These are phyloP conservation scores for Oscheius sp. DNA, from an alignment of 2,888 invertebrate species.

Conservation along the genomic window DNA sequence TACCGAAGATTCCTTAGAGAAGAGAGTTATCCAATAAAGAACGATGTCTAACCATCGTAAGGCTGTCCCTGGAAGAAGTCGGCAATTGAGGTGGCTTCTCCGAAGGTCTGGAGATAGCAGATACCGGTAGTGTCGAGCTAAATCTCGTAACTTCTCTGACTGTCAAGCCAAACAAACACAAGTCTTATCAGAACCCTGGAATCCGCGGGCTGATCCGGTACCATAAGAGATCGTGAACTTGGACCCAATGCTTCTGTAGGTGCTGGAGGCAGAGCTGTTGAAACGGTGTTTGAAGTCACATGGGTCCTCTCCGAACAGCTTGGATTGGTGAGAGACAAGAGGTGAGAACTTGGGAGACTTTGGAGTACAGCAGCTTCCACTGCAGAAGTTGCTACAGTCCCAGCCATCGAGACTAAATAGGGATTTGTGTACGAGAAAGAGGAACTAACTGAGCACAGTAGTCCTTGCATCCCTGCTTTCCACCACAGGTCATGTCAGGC, in stretches of 20 bases:
- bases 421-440: not conserved
- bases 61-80: slow-evolving; percentile 65
- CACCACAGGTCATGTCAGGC: slow-evolving; percentile 31
- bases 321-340: not conserved
- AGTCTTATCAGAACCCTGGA: slow-evolving; percentile 34
- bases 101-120: slow-evolving; percentile 55
- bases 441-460: not conserved
- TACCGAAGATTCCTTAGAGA: slow-evolving; percentile 33
- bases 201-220: slow-evolving; percentile 36
- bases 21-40: not conserved
- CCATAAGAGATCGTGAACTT: slow-evolving; percentile 36
- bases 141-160: not conserved
- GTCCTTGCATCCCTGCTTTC: slow-evolving; percentile 32
- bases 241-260: slow-evolving; percentile 20
- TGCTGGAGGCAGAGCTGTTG: slow-evolving; percentile 22
- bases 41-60: slow-evolving; percentile 66
- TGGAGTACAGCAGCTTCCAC: slow-evolving; percentile 32
- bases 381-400: slow-evolving; percentile 37
- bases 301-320: slow-evolving; percentile 9
- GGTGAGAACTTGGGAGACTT: too few relatives aligned
- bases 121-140: slow-evolving; percentile 13
- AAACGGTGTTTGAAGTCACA: slow-evolving; percentile 34
- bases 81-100: slow-evolving; percentile 59
- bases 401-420: slow-evolving; percentile 27
- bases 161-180: slow-evolving; percentile 33